phyloP scores from a whole-genome alignment of 2,888 invertebrate species.

The Pachycephus smyrnensis region DNA sequence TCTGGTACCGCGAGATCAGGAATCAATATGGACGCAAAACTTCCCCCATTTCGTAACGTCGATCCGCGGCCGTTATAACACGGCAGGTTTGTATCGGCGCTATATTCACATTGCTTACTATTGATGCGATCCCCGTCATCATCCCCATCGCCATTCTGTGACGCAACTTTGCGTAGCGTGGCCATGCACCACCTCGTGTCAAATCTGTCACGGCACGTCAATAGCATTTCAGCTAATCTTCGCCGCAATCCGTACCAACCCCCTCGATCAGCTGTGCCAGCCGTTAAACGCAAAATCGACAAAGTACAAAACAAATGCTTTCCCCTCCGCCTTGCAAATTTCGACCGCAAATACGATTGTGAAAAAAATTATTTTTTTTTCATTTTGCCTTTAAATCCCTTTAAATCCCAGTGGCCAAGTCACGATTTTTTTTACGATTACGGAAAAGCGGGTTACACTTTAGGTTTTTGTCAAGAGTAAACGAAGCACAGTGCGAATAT shows the following conservation, averaged over 20 bases:
- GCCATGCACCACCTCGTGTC: constrained; percentile 13
- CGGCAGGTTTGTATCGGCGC: not conserved
- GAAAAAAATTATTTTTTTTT: too few relatives aligned
- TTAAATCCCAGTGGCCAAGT: too few relatives aligned
- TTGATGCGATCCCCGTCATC: not conserved
- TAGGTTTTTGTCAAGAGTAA: too few relatives aligned
- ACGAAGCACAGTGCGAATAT: too few relatives aligned
- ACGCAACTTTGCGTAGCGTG: not conserved
- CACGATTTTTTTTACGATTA: too few relatives aligned
- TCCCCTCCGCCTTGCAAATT: not conserved
- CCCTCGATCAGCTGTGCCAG: not conserved
- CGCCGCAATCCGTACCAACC: not conserved
- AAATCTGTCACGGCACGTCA: constrained; percentile 22
- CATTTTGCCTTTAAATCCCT: too few relatives aligned
- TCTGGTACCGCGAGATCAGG: constrained; percentile 15
- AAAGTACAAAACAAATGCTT: not conserved
- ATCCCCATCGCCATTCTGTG: not conserved
- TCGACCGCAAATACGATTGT: not conserved
- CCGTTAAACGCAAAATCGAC: not conserved
- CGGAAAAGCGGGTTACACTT: too few relatives aligned
- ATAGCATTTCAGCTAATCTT: not conserved
- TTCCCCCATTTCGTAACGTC: not conserved
- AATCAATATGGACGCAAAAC: constrained; percentile 12
- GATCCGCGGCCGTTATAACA: not conserved
- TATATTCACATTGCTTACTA: not conserved